Evolutionary conservation across 1,140 invertebrate genomes (phyloP).

Genomic region (Brachionus sp.): DNA sequence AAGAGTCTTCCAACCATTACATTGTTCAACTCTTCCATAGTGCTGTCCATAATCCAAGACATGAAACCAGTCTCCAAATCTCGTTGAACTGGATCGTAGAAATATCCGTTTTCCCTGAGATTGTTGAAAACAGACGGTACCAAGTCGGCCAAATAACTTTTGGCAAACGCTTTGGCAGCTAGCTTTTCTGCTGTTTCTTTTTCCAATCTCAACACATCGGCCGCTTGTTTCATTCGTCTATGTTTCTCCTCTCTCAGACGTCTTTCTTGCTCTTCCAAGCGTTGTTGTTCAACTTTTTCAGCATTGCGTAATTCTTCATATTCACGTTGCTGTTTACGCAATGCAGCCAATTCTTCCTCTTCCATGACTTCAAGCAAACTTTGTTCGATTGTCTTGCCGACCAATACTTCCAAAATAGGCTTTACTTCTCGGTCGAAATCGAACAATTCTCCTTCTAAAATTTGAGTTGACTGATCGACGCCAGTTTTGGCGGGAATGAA

Average conservation of each 20-base stretch:
- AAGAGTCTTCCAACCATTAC: constrained; percentile 73
- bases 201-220: constrained; percentile 65
- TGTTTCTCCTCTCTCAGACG: constrained; percentile 52
- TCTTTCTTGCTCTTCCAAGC: constrained; percentile 70
- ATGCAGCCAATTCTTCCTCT: constrained; percentile 65
- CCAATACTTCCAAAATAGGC: constrained; percentile 77
- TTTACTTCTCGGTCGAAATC: constrained; percentile 83
- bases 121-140: constrained; percentile 76
- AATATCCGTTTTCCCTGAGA: constrained; percentile 71
- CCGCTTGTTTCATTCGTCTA: constrained; percentile 60
- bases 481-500: constrained; percentile 74
- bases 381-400: constrained; percentile 81
- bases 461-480: constrained; percentile 75
- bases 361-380: constrained; percentile 71
- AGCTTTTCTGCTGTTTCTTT: constrained; percentile 73
- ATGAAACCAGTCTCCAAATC: constrained; percentile 72
- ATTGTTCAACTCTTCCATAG: constrained; percentile 72
- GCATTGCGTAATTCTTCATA: constrained; percentile 70
- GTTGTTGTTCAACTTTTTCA: constrained; percentile 72
- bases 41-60: constrained; percentile 80
- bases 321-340: constrained; percentile 73
- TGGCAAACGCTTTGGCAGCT: constrained; percentile 73
- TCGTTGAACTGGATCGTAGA: constrained; percentile 69
- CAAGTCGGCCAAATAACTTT: constrained; percentile 76
- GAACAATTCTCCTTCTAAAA: constrained; percentile 72